Evolutionary conservation across 2,888 invertebrate genomes (phyloP).

Genomic region (Balanococcus diminutus): DNA sequence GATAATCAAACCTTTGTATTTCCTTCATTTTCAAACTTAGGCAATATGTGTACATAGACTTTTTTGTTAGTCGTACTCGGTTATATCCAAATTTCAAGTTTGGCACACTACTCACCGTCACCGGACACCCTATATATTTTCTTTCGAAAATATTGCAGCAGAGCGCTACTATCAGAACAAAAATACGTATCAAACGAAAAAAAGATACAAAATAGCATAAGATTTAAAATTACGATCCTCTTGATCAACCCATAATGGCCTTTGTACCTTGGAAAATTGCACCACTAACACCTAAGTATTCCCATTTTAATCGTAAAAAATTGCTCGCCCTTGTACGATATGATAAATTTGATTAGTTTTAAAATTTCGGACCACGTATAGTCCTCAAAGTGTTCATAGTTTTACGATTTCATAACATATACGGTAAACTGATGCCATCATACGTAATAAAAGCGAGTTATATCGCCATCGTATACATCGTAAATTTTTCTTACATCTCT

Average conservation of each 20-base stretch:
- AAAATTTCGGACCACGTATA: constrained; percentile 4
- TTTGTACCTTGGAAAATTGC: background rate
- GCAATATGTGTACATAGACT: no score
- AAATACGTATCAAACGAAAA: background rate
- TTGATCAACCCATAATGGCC: background rate
- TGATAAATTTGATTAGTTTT: background rate
- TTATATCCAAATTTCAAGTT: no score
- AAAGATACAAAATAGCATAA: background rate
- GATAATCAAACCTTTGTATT: no score
- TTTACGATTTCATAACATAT: constrained; percentile 21
- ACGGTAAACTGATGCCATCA: background rate
- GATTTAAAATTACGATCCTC: background rate
- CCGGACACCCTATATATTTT: no score
- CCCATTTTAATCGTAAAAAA: constrained; percentile 16
- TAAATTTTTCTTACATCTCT: constrained; percentile 13
- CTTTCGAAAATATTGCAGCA: no score
- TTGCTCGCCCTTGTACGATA: background rate
- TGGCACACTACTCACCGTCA: no score
- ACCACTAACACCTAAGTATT: background rate
- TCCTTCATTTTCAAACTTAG: no score
- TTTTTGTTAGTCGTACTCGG: no score
- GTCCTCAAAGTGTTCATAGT: background rate
- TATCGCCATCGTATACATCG: background rate
- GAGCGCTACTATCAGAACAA: no score
- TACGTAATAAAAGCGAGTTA: constrained; percentile 13